These are phyloP conservation scores for Heterocephalus glaber DNA, from an alignment of 2,113 vertebrate genomes.

Conservation along the genomic window DNA sequence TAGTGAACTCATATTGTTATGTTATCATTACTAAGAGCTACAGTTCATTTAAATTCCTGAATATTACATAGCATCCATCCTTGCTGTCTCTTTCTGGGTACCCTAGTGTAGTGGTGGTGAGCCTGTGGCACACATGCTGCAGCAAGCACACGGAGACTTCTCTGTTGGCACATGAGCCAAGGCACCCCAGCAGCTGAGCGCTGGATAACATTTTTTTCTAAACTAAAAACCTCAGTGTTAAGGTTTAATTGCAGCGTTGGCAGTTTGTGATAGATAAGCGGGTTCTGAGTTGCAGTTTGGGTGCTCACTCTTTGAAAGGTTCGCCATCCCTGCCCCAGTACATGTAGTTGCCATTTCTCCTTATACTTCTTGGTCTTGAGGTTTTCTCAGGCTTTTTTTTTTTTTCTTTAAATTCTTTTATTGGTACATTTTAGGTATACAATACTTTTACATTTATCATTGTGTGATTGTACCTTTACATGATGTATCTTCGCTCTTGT, in stretches of 20 bases:
- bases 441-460: too few species aligned
- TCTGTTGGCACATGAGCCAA: neutral
- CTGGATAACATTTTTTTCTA: neutral
- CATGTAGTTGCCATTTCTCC: neutral
- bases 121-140: neutral
- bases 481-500: too few species aligned
- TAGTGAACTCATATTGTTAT: neutral
- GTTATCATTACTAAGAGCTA: neutral
- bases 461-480: too few species aligned
- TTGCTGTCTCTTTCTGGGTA: neutral
- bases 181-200: neutral
- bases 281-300: neutral
- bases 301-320: neutral
- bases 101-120: neutral
- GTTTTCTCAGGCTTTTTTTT: too few species aligned
- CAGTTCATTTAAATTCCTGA: neutral
- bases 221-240: neutral
- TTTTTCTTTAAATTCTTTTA: too few species aligned
- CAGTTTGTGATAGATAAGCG: neutral
- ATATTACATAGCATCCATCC: too few species aligned
- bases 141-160: rapidly evolving
- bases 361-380: neutral
- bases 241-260: neutral
- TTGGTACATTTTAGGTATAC: too few species aligned
- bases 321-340: neutral